phyloP scores from a whole-genome alignment of 2,888 invertebrate genomes.

The Syrphus vitripennis region DNA sequence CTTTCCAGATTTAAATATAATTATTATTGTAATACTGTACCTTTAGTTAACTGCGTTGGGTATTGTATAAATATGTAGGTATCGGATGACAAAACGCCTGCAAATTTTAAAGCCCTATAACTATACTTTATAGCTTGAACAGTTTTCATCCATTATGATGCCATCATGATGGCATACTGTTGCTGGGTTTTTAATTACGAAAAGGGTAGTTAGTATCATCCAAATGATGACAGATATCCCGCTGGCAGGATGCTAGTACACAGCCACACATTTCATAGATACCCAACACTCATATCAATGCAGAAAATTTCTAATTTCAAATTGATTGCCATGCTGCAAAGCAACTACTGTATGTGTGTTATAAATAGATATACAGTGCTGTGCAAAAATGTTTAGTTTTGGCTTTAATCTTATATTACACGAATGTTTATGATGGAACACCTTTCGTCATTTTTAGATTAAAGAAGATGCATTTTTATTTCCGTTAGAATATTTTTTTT shows the following conservation, averaged over 20 bases:
- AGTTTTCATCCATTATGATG: slow-evolving; percentile 19
- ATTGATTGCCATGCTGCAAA: slow-evolving; percentile 52
- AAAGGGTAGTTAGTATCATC: slow-evolving; percentile 25
- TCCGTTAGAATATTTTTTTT: no score
- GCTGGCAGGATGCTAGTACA: slow-evolving; percentile 27
- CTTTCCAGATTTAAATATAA: slow-evolving; percentile 17
- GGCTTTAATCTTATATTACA: no score
- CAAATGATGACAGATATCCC: slow-evolving; percentile 58
- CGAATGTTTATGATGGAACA: no score
- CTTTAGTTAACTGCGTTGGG: background rate
- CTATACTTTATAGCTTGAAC: slow-evolving; percentile 8
- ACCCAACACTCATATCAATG: slow-evolving; percentile 20
- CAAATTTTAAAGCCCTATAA: slow-evolving; percentile 19
- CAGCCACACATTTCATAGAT: background rate
- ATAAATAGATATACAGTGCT: background rate
- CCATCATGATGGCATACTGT: slow-evolving; percentile 40
- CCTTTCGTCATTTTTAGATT: no score
- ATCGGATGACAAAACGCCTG: background rate
- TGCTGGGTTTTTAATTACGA: slow-evolving; percentile 63
- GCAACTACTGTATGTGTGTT: background rate
- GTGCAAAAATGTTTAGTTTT: background rate
- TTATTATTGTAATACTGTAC: slow-evolving; percentile 6
- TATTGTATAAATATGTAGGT: no score
- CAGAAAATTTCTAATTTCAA: slow-evolving; percentile 61
- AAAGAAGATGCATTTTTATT: no score